These are phyloP conservation scores for Hippopotamus amphibius DNA, from an alignment of 2,113 vertebrate species.

Conservation along the genomic window DNA sequence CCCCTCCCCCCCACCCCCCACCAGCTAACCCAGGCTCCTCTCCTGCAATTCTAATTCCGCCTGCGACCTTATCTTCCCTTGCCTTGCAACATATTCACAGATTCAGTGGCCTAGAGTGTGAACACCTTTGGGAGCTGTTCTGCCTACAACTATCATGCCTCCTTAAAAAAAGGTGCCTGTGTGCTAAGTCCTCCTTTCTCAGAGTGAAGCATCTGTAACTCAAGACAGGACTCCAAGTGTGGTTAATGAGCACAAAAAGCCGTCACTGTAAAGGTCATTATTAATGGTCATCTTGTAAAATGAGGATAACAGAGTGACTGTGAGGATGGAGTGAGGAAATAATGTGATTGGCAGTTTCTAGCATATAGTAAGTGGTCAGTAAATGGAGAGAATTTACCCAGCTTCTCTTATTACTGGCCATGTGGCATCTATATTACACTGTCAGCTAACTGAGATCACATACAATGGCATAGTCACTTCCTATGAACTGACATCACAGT, in stretches of 20 bases:
- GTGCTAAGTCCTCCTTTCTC: not conserved
- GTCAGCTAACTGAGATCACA: not conserved
- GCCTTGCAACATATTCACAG: not conserved
- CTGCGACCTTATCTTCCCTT: not conserved
- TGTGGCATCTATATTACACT: not conserved
- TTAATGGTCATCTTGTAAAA: not conserved
- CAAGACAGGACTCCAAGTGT: not conserved
- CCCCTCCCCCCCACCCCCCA: too few species aligned
- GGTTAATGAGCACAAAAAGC: not conserved
- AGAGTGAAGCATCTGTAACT: not conserved
- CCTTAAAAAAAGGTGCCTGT: not conserved
- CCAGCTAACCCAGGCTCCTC: too few species aligned
- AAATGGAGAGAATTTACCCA: not conserved
- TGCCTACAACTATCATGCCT: not conserved
- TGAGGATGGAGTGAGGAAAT: not conserved
- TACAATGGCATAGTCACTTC: too few species aligned
- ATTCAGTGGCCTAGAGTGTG: not conserved
- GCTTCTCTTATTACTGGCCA: not conserved
- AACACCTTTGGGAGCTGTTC: not conserved
- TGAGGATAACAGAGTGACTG: not conserved
- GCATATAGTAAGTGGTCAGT: not conserved
- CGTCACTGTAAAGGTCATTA: not conserved
- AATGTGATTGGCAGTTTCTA: not conserved
- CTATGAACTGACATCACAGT: not conserved
- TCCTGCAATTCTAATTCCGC: not conserved